phyloP scores from a whole-genome alignment of 1,140 invertebrate genomes.

The Polypedilum vanderplanki region DNA sequence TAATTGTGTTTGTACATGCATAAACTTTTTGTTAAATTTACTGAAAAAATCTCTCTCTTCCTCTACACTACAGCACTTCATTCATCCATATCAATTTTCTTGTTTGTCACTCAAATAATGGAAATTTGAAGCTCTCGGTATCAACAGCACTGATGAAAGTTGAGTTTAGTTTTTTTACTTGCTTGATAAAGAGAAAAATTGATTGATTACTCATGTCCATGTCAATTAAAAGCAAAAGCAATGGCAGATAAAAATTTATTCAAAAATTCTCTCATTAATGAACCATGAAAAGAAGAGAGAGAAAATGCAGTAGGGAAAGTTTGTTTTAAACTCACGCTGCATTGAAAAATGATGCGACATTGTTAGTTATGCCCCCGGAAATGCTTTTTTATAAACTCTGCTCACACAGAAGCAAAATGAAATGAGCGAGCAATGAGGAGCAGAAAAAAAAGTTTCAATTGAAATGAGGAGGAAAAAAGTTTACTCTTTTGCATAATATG shows the following conservation, averaged over 20 bases:
- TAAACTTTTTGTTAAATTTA: neutral
- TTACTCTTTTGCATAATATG: constrained; percentile 13
- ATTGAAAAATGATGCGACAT: constrained; percentile 15
- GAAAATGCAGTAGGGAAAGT: neutral
- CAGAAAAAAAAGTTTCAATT: neutral
- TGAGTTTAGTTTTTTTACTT: neutral
- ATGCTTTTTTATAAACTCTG: neutral
- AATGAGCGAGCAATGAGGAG: neutral
- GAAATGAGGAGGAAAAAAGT: constrained; percentile 11
- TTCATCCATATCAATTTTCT: constrained; percentile 15
- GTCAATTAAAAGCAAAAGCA: too few species aligned
- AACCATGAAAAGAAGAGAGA: constrained; percentile 18
- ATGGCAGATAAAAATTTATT: too few species aligned
- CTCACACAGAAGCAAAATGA: neutral
- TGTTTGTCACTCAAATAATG: too few species aligned
- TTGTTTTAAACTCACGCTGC: neutral
- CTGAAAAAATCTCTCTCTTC: neutral
- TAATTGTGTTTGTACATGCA: neutral
- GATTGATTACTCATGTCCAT: too few species aligned
- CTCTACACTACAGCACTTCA: neutral
- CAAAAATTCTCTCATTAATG: neutral
- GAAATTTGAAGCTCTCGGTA: too few species aligned
- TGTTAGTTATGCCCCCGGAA: neutral
- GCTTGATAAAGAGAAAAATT: too few species aligned
- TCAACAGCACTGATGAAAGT: too few species aligned